Base-by-base conservation (phyloP, 37 sponge, comb jelly and placozoan genomes). In the Aplysina aerophoba region DNA sequence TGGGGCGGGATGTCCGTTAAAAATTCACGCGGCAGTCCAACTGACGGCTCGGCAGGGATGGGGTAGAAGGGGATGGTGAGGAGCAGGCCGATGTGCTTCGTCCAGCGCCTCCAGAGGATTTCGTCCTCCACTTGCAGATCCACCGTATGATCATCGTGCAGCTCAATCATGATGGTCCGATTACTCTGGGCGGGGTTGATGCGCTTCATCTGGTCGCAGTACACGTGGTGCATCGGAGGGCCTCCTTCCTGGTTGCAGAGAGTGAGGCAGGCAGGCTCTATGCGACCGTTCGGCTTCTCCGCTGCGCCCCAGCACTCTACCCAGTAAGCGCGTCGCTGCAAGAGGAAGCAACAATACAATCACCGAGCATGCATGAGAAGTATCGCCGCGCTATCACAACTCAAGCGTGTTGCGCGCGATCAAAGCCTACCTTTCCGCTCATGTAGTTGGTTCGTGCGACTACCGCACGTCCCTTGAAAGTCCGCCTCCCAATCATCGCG, bases 201-300 rank as follows among this genome's bases (percentile, higher is more conserved):
- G 4, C 78, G 78, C 78, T 75, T 31, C 78, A 75, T 75, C 1
- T 17, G 20, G 53, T 75, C 78, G 78, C 78, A 75, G 78, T 39
- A 53, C 21, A 75, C 41, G 25, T 75, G 78, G 25, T 75, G 78
- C 78, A 75, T 36, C 22, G 78, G 78, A 0, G 78, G 78, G 4
- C 78, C 78, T 17, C 78, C 78, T 54, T 75, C 78, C 54, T 40
- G 44, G 78, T 75, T 40, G 78, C 50, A 53, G 4, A 75, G 54
- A 8, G 78, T 75, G 1, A 75, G 0, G 53, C 50, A 75, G 50
- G 78, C 78, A 24, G 78, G 78, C 54, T 75, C 78, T 1, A 75
- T 25, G 25, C 37, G 33, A 1, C 78, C 53, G 38, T 31, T 75
- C 15, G 78, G 78, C 8, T 40, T 22, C 22, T 19, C n/a, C 44